Evolutionary conservation across 2,113 vertebrate species (phyloP).

Genomic region (Chrysochloris asiatica): DNA sequence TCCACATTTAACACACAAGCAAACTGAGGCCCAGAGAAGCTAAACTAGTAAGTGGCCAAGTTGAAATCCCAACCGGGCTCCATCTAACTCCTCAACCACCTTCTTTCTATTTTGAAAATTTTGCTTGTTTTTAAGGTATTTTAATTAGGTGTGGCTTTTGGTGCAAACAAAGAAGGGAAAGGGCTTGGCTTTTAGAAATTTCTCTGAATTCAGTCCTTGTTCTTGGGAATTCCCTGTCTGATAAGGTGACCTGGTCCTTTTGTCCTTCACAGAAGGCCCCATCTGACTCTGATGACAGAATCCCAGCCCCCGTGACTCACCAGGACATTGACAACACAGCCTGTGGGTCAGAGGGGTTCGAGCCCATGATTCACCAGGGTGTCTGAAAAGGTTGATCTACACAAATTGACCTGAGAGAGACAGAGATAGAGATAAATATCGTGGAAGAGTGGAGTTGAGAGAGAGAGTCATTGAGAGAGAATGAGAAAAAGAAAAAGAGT

Average conservation of each 20-base stretch:
- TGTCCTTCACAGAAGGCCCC: background rate
- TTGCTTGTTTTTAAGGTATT: background rate
- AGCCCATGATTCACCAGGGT: accelerated
- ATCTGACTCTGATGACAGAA: background rate
- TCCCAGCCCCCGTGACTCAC: accelerated
- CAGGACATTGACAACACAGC: background rate
- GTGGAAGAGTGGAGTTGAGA: background rate
- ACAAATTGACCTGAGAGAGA: background rate
- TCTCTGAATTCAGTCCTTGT: background rate
- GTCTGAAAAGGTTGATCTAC: background rate
- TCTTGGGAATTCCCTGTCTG: background rate
- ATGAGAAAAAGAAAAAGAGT: too few relatives aligned
- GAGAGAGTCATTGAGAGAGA: background rate
- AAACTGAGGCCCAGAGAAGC: background rate
- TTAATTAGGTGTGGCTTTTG: background rate
- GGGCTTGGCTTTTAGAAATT: background rate
- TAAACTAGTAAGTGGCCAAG: background rate
- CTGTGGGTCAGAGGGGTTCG: accelerated
- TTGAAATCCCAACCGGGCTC: background rate
- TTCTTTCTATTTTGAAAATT: background rate
- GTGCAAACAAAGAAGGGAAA: background rate
- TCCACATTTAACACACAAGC: background rate
- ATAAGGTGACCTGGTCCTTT: background rate
- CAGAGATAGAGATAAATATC: background rate
- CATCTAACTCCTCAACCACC: too few relatives aligned